A percentile compares a stretch with the other conserved stretches of the same genome.
Conservation (phyloP, 2,888 invertebrate genomes). For the Clanis bilineata region DNA sequence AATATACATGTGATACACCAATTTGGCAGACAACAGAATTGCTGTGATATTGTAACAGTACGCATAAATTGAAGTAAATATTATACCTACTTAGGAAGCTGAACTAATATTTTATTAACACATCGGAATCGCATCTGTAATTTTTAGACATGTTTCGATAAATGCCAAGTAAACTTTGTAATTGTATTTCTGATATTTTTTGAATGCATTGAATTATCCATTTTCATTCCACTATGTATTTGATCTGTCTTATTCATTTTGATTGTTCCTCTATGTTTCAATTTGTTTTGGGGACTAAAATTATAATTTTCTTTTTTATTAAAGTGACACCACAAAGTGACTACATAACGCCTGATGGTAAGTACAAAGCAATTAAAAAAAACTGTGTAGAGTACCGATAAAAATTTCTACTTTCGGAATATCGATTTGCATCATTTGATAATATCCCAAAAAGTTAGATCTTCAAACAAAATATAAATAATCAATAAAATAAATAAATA, state of each 20-base stretch:
- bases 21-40: too few species aligned
- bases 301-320: slow-evolving; percentile 12
- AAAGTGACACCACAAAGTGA: slow-evolving; percentile 10
- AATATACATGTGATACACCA: too few species aligned
- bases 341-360: slow-evolving; percentile 15
- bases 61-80: neutral
- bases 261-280: too few species aligned
- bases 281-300: slow-evolving; percentile 3
- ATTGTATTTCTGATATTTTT: neutral
- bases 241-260: neutral
- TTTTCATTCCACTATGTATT: neutral
- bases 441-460: neutral
- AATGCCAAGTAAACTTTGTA: neutral
- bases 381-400: neutral
- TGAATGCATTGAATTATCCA: too few species aligned
- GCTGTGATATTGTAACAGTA: too few species aligned
- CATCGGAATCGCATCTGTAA: neutral
- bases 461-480: too few species aligned
- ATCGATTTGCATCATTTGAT: neutral
- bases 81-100: neutral
- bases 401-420: neutral
- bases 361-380: slow-evolving; percentile 3
- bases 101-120: slow-evolving; percentile 3
- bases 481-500: neutral
- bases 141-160: neutral